Conservation (phyloP, 2,888 invertebrate species). For the Mylabris sibirica region DNA sequence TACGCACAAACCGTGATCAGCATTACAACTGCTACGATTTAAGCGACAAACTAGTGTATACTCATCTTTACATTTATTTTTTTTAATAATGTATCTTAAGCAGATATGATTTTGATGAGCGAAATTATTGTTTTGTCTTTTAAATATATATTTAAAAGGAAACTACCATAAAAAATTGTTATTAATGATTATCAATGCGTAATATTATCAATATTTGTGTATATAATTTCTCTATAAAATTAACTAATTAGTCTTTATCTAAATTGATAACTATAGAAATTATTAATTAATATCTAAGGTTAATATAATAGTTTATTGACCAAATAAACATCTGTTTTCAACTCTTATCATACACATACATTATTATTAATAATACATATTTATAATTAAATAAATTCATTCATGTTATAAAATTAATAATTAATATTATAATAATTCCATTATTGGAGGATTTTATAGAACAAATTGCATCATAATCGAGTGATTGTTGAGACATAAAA, state of each 20-base stretch:
- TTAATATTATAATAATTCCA: neutral
- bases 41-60: too few species aligned
- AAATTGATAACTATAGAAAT: neutral
- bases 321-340: conserved; percentile 2
- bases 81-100: too few species aligned
- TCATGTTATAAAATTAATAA: neutral
- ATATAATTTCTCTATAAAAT: neutral
- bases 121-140: neutral
- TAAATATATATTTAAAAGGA: neutral
- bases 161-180: neutral
- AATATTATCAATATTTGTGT: conserved; percentile 1
- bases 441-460: neutral
- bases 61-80: too few species aligned
- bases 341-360: neutral
- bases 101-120: too few species aligned
- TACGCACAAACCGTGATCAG: too few species aligned
- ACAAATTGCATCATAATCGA: conserved; percentile 1
- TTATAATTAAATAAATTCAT: neutral
- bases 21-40: too few species aligned
- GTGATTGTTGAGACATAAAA: neutral
- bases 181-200: neutral
- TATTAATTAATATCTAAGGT: neutral
- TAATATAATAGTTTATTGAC: conserved; percentile 7
- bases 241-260: conserved; percentile 4
- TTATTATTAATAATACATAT: neutral